Evolutionary conservation across 1,140 invertebrate genomes (phyloP), one percentile per base, ranked within the genome.

Genomic region (Aporrectodea caliginosa): DNA sequence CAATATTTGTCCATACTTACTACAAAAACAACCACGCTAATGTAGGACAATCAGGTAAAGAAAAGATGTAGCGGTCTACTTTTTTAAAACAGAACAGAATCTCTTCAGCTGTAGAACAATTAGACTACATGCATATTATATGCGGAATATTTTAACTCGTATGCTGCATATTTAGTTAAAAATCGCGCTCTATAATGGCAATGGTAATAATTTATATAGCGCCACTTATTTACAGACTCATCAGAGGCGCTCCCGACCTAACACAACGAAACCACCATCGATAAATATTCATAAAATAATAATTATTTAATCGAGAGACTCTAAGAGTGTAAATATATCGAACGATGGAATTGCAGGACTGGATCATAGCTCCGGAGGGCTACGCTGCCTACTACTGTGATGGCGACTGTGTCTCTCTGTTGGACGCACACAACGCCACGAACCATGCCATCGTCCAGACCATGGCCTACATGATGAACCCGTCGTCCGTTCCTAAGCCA

Each of bases 391-490:
- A 91, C 84, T 91, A 91, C 82, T 93, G 92, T 84, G 86, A 88
- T 73, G 92, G 92, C 0, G 88, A 90, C 35, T 93, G 92, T 85
- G 83, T 89, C 16, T 91, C 90, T 69, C 90, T 91, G 0, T 81
- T 91, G 58, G 89, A 88, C 2, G 86, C 90, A 34, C 88, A 90
- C 81, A 89, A 88, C 73, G 91, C 91, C 0, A 92, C 92, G n/a
- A 93, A 93, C 85, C 92, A 93, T 82, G 92, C 92, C 30, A 92
- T 92, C 43, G 89, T 93, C 73, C 90, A 92, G 82, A 91, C 90
- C 78, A 90, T 92, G 69, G 90, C 91, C 16, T 90, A 91, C 79
- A 88, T 91, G 72, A 87, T 92, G 80, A 89, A 90, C 82, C 94
- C 95, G 0, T 90, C 78, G 32, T 80, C 84, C 22, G 88, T 92